These are phyloP conservation scores for Pediacus dermestoides DNA, from an alignment of 2,888 invertebrate species.

Conservation along the genomic window DNA sequence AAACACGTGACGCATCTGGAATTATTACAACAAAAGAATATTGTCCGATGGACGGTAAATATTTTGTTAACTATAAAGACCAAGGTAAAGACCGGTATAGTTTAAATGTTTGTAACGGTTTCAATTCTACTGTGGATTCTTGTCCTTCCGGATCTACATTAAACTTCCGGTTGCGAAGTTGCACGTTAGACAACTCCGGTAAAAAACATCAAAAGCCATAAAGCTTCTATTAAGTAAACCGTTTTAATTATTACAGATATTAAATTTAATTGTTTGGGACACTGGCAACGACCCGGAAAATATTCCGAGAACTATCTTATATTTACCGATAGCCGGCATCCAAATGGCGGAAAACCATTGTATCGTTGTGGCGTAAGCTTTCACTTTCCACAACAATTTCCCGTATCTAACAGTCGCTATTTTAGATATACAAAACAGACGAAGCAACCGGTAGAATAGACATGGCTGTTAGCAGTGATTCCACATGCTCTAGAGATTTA, in stretches of 20 bases:
- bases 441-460: constrained; percentile 53
- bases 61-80: constrained; percentile 57
- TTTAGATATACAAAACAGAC: constrained; percentile 33
- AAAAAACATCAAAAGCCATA: neutral
- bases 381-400: too few relatives aligned
- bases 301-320: constrained; percentile 58
- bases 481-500: constrained; percentile 58
- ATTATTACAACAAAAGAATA: constrained; percentile 55
- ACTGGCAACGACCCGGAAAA: constrained; percentile 58
- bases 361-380: constrained; percentile 60
- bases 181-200: constrained; percentile 52
- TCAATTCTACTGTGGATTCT: constrained; percentile 57
- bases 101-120: constrained; percentile 56
- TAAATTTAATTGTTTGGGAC: constrained; percentile 61
- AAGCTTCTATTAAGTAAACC: neutral
- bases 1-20: constrained; percentile 54
- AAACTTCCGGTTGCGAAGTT: constrained; percentile 56
- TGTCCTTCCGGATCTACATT: constrained; percentile 61
- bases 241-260: constrained; percentile 48
- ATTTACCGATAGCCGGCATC: constrained; percentile 53
- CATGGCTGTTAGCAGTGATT: constrained; percentile 61
- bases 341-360: constrained; percentile 49
- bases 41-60: constrained; percentile 62
- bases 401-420: constrained; percentile 9
- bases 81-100: constrained; percentile 48